Evolutionary conservation across 2,888 invertebrate genomes (phyloP), one percentile per base, ranked within the genome.

Genomic region (Scaptomyza caliginosa): DNA sequence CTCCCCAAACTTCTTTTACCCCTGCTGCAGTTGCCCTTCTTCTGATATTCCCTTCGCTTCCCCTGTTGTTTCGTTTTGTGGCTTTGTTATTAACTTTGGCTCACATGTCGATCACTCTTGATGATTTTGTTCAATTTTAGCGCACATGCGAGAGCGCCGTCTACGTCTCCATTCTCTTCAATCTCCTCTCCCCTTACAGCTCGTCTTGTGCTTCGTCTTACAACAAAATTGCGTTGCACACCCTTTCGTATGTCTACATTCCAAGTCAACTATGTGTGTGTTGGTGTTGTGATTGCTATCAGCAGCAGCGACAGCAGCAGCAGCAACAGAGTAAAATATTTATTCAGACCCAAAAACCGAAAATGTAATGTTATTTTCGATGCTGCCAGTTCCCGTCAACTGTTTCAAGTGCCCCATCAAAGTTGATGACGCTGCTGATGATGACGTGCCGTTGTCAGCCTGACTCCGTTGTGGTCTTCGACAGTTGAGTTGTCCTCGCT

Each of bases 51-150:
- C 56, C 56, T 40, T 59, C 64, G 58, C 52, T 49, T 39, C 11
- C 28, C 43, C 6, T 11, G 17, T 45, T n/a, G 17, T 19, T 19
- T 10, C n/a, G 17, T 11, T 30, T 45, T 74, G 65, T 55, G 74
- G 69, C 77, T 88, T 88, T 86, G 86, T 88, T 88, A 88, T 88
- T 88, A 88, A 88, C 86, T 88, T 86, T 77, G 82, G 77, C 88
- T 87, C 84, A 87, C 89, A 88, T 88, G 87, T 88, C 88, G 88
- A 89, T 88, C 88, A 88, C 72, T 77, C 71, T 70, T 84, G 89
- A 86, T 88, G 89, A 88, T 88, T 84, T 83, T 82, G 87, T 86
- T 84, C 86, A 86, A 85, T 86, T 85, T 84, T 81, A 82, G 76
- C 81, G 81, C 83, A 85, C 83, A 82, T 77, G 76, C 83, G 34